These are phyloP conservation scores for Gadopsis bispinosus DNA, from an alignment of 2,797 vertebrate genomes.

Conservation along the genomic window DNA sequence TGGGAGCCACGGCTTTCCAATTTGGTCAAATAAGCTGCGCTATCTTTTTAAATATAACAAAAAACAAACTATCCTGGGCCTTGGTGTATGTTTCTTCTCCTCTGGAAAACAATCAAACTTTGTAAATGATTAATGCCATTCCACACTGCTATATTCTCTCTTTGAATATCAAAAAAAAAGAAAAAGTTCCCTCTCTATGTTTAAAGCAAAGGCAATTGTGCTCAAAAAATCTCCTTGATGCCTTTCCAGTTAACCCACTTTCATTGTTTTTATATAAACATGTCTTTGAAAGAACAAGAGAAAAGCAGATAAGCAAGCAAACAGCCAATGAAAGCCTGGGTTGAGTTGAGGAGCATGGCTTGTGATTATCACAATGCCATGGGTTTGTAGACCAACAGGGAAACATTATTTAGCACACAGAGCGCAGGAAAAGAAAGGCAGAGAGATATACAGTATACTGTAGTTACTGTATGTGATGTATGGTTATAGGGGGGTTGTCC, in stretches of 20 bases:
- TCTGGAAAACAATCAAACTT: conserved; percentile 88
- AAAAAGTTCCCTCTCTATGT: conserved; percentile 72
- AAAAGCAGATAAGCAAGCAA: conserved; percentile 68
- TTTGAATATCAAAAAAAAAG: conserved; percentile 78
- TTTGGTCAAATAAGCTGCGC: conserved; percentile 82
- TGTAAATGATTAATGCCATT: conserved; percentile 86
- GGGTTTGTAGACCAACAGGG: conserved; percentile 61
- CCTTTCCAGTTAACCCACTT: conserved; percentile 86
- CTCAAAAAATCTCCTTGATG: conserved; percentile 87
- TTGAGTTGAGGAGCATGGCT: conserved; percentile 62
- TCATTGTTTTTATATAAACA: conserved; percentile 82
- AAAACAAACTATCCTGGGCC: conserved; percentile 83
- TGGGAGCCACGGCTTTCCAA: conserved; percentile 81
- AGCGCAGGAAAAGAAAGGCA: conserved; percentile 26
- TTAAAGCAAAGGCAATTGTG: conserved; percentile 84
- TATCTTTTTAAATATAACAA: conserved; percentile 84
- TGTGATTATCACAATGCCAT: conserved; percentile 64
- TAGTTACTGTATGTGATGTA: conserved; percentile 11
- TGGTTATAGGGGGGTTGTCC: conserved; percentile 11
- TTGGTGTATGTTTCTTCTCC: conserved; percentile 81
- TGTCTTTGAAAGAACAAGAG: conserved; percentile 73
- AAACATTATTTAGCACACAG: conserved; percentile 63
- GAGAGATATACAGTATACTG: conserved; percentile 9
- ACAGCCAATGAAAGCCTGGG: conserved; percentile 71
- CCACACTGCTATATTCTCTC: conserved; percentile 82